These are phyloP conservation scores for Choloepus hoffmanni DNA, from an alignment of 2,113 vertebrate genomes.

Conservation along the genomic window DNA sequence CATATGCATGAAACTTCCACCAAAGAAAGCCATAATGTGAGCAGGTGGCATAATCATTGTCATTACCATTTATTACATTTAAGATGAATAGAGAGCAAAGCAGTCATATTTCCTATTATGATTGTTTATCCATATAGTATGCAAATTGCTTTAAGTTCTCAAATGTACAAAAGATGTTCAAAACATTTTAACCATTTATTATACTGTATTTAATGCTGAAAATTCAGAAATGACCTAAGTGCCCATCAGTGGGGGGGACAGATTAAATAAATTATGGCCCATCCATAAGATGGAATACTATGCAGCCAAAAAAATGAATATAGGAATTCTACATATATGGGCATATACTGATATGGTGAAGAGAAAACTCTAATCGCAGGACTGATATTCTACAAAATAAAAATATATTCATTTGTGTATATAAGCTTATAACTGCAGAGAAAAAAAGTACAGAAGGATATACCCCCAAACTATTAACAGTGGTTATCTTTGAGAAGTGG, in stretches of 20 bases:
- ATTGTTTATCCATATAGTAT: background rate
- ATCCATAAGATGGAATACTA: background rate
- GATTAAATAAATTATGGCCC: background rate
- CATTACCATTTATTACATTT: background rate
- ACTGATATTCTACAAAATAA: background rate
- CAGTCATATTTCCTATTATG: background rate
- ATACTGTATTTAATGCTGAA: background rate
- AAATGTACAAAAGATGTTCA: slow-evolving; percentile 6
- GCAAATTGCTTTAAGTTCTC: background rate
- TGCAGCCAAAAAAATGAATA: background rate
- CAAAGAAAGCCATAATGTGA: background rate
- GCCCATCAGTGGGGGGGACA: background rate
- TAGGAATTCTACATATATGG: background rate
- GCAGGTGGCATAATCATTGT: background rate
- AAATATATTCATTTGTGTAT: background rate
- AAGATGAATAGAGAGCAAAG: background rate
- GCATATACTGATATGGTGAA: background rate
- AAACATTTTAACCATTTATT: background rate
- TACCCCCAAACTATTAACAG: background rate
- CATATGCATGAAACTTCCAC: slow-evolving; percentile 21
- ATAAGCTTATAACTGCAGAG: slow-evolving; percentile 30
- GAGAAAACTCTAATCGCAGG: background rate
- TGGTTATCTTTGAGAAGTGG: background rate
- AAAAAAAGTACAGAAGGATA: background rate
- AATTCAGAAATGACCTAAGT: background rate